Percentiles rank a stretch among this genome's conserved stretches.
These are phyloP conservation scores for Lota lota DNA, from an alignment of 2,113 vertebrate species.

Conservation along the genomic window DNA sequence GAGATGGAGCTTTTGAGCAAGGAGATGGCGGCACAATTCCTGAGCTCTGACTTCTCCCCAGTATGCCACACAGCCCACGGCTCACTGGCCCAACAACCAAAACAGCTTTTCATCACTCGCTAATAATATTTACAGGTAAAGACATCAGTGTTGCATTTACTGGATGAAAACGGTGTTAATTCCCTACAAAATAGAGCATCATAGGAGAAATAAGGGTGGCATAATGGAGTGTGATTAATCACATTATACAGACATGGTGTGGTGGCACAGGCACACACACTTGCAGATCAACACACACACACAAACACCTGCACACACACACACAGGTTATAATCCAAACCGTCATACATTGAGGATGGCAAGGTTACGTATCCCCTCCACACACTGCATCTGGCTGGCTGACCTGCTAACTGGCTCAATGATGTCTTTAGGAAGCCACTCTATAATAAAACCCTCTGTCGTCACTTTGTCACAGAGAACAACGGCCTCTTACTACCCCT, in stretches of 20 bases:
- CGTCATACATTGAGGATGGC: background rate
- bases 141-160: constrained; percentile 10
- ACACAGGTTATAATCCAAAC: constrained; percentile 52
- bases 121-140: constrained; percentile 19
- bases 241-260: constrained; percentile 60
- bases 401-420: no score
- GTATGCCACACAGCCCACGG: no score
- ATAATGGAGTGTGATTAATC: constrained; percentile 60
- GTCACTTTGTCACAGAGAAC: no score
- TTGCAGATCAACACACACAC: constrained; percentile 24
- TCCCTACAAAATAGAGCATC: constrained; percentile 52
- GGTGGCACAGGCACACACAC: constrained; percentile 17
- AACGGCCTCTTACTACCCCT: no score
- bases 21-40: no score
- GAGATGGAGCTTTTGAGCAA: no score
- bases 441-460: no score
- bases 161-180: constrained; percentile 48
- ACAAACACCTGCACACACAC: background rate
- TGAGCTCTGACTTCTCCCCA: no score
- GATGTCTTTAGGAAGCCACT: no score
- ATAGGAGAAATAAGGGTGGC: constrained; percentile 47
- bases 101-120: constrained; percentile 8
- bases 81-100: background rate
- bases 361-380: no score
- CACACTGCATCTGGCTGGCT: no score